Evolutionary conservation across 2,113 vertebrate genomes (phyloP), one percentile per base, ranked within the genome.

Genomic region (Hylia prasina): DNA sequence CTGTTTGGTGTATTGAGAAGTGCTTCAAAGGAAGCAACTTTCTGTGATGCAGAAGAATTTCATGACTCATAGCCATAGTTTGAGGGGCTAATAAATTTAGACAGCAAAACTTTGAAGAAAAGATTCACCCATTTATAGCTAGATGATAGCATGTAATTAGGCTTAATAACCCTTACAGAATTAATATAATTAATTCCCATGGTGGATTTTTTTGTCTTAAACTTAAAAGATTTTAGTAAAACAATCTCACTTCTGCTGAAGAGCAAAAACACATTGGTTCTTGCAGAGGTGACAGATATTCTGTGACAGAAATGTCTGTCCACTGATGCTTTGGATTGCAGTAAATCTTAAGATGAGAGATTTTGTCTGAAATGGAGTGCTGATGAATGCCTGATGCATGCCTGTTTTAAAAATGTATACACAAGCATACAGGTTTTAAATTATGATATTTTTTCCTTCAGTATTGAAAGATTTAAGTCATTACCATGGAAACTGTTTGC

Each of bases 401-500:
- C n/a, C 27, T 68, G 30, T 31, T 85, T 94, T 53, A 76, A 92
- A 94, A 57, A 79, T 33, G 42, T 42, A 65, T 53, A 90, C 30
- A 95, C 21, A 87, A 87, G 69, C 90, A 79, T 68, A 68, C 44
- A 94, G 35, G n/a, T 75, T 94, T 96, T 86, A 92, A 96, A 96
- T 94, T 75, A 91, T 48, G 42, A 54, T 87, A 42, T 78, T 79
- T 78, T 82, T 95, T 40, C 84, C n/a, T 95, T 87, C 69, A 48
- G 50, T 45, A 92, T 76, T 96, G 91, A 94, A 90, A 85, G 77
- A 83, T 98, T 97, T 92, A 97, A 97, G 76, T 72, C 82, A 97
- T 98, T 96, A 81, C 97, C 93, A 98, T 98, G 89, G 97, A 71
- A 98, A 98, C 98, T 85, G 68, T 97, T 97, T 98, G 82, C 92